Conservation (phyloP, 2,888 invertebrate genomes). For the Hipparchia semele region DNA sequence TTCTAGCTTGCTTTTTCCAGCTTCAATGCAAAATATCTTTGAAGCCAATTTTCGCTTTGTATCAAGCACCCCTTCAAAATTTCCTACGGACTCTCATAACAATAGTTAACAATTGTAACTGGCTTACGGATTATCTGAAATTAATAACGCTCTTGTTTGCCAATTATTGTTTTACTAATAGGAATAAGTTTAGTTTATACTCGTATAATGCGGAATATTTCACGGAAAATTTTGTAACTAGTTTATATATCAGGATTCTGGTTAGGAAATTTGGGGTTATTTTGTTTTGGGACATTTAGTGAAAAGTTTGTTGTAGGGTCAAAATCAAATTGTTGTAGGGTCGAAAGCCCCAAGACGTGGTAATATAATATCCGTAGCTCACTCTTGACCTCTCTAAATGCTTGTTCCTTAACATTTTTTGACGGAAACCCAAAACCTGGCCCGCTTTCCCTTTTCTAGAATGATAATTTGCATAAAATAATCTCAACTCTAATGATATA, state of each 20-base stretch:
- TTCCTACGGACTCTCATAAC: background rate
- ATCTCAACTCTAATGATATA: too few species aligned
- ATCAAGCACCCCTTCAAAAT: background rate
- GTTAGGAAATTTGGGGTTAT: background rate
- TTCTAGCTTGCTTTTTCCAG: too few species aligned
- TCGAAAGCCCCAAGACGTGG: too few species aligned
- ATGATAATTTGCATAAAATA: too few species aligned
- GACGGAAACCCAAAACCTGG: too few species aligned
- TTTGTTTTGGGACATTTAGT: background rate
- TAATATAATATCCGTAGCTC: too few species aligned
- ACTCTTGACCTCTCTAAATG: too few species aligned
- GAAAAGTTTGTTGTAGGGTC: too few species aligned
- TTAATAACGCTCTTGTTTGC: conserved; percentile 38
- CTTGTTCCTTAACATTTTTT: too few species aligned
- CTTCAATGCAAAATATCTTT: background rate
- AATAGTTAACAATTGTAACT: conserved; percentile 40
- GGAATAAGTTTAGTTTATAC: background rate
- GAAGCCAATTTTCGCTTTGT: background rate
- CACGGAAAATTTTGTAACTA: conserved; percentile 10
- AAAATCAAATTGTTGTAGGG: too few species aligned
- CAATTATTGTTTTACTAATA: conserved; percentile 27
- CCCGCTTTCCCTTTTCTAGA: too few species aligned
- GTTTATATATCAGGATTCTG: background rate
- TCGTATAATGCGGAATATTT: background rate
- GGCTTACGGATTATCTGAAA: conserved; percentile 42